phyloP scores from a whole-genome alignment of 2,797 vertebrate species.

The Hyperoplus lanceolatus region DNA sequence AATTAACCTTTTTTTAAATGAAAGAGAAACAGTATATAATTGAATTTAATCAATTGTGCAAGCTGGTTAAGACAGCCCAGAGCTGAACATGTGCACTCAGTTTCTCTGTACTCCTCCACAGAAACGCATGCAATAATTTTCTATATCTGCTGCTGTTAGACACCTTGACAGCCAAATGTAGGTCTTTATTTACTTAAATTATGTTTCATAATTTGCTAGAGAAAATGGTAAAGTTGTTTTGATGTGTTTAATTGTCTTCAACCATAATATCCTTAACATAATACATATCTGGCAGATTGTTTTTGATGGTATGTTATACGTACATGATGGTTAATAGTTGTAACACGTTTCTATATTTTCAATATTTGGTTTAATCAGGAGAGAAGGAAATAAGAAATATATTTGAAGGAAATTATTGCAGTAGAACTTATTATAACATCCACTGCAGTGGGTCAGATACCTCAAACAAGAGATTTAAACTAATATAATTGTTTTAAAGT shows the following conservation, averaged over 20 bases:
- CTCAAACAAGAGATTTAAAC: not conserved
- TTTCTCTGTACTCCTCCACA: slow-evolving; percentile 6
- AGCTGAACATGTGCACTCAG: not conserved
- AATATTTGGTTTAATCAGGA: not conserved
- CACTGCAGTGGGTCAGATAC: not conserved
- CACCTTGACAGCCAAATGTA: not conserved
- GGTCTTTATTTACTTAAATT: not conserved
- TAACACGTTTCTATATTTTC: not conserved
- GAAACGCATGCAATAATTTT: not conserved
- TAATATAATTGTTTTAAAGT: not conserved
- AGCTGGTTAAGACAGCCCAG: not conserved
- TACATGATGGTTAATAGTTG: not conserved
- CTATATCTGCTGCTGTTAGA: not conserved
- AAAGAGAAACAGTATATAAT: not conserved
- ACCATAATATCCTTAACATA: no score
- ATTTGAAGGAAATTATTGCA: not conserved
- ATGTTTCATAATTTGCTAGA: no score
- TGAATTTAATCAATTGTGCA: slow-evolving; percentile 22
- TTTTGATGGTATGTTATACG: no score
- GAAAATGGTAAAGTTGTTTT: no score
- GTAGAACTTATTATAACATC: not conserved
- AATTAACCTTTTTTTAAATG: slow-evolving; percentile 10
- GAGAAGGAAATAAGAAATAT: not conserved
- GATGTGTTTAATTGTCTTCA: no score
- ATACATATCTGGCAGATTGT: no score